A percentile compares a stretch with the other conserved stretches of the same genome.
phyloP scores from a whole-genome alignment of 1,140 invertebrate species.

The silkworm (Bombyx mori) region ASM3026992v2 NC_085111.1:8293001-8293500 shows the following conservation, averaged over 20 bases:
- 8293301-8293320: conserved; percentile 13
- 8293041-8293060: no score
- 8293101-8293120: no score
- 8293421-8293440: conserved; percentile 22
- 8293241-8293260: background rate
- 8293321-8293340: conserved; percentile 49
- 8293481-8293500: background rate
- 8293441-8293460: background rate
- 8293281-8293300: conserved; percentile 10
- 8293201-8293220: no score
- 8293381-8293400: conserved; percentile 12
- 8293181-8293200: no score
- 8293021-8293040: no score
- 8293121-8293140: no score
- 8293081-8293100: no score
- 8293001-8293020: no score
- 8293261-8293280: conserved; percentile 8
- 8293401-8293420: conserved; percentile 15
- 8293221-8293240: no score
- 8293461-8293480: background rate
- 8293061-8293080: no score
- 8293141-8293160: no score
- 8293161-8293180: no score
- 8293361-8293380: conserved; percentile 26
- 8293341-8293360: conserved; percentile 32